phyloP scores from a whole-genome alignment of 2,888 invertebrate genomes.

The Aquatica leii region DNA sequence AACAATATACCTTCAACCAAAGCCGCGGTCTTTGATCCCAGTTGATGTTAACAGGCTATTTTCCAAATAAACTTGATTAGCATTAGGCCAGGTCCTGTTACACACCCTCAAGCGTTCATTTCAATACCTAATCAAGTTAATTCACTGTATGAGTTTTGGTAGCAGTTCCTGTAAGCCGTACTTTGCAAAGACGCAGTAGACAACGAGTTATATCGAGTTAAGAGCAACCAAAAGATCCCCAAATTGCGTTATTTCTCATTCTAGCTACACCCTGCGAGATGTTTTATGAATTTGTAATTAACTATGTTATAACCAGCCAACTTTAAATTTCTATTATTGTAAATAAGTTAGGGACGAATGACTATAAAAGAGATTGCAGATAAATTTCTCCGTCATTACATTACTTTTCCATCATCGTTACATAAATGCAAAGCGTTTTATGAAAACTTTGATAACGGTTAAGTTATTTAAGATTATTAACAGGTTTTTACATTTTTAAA shows the following conservation, averaged over 20 bases:
- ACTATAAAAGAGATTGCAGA: not conserved
- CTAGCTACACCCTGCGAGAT: conserved; percentile 39
- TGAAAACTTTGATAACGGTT: too few species aligned
- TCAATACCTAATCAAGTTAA: conserved; percentile 53
- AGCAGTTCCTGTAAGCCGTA: conserved; percentile 45
- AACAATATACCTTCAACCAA: conserved; percentile 35
- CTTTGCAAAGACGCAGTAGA: conserved; percentile 53
- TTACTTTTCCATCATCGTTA: too few species aligned
- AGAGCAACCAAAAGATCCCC: conserved; percentile 47
- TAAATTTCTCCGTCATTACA: too few species aligned
- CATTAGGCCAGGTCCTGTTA: conserved; percentile 55
- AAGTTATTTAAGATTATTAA: too few species aligned
- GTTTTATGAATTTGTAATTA: conserved; percentile 37
- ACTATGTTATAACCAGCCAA: conserved; percentile 32
- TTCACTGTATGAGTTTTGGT: conserved; percentile 57
- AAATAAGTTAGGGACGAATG: conserved; percentile 23
- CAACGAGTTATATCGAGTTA: conserved; percentile 53
- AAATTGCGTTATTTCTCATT: conserved; percentile 45
- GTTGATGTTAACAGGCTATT: conserved; percentile 56
- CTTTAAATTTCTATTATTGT: conserved; percentile 32
- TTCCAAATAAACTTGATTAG: conserved; percentile 57
- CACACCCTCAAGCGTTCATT: conserved; percentile 55
- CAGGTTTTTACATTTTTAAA: too few species aligned
- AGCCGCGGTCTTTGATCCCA: conserved; percentile 50
- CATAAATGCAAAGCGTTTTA: too few species aligned